Evolutionary conservation across 2,888 invertebrate species (phyloP).

Genomic region (Aleiodes testaceus): DNA sequence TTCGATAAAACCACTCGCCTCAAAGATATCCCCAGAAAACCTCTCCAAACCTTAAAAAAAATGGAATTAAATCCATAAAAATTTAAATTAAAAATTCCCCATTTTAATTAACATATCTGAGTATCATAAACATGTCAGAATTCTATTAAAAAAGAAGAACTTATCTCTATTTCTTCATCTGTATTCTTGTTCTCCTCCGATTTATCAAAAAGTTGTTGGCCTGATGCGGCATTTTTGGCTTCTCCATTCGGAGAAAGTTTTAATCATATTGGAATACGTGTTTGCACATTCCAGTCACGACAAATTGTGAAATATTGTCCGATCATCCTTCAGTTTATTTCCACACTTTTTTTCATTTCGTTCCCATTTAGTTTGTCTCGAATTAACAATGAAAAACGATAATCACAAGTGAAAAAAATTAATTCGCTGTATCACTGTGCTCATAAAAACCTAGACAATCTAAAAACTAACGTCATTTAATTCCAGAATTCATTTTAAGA

Average conservation of each 20-base stretch:
- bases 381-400: conserved; percentile 7
- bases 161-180: no score
- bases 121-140: no score
- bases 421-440: neutral
- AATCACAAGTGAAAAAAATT: neutral
- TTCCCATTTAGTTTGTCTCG: neutral
- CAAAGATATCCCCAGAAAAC: no score
- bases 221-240: neutral
- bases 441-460: neutral
- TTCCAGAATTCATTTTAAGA: neutral
- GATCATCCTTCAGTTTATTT: conserved; percentile 1
- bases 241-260: conserved; percentile 4
- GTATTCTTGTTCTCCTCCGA: no score
- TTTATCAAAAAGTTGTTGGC: no score
- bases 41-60: no score
- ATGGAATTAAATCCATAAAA: no score
- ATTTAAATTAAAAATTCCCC: no score
- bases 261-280: conserved; percentile 1
- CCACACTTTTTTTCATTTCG: neutral
- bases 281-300: conserved; percentile 12
- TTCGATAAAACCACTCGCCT: no score
- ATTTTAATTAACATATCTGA: no score
- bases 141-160: no score
- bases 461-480: conserved; percentile 2
- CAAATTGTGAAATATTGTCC: neutral